Base-by-base conservation (phyloP, 2,888 invertebrate genomes). In the Pammene aurita region DNA sequence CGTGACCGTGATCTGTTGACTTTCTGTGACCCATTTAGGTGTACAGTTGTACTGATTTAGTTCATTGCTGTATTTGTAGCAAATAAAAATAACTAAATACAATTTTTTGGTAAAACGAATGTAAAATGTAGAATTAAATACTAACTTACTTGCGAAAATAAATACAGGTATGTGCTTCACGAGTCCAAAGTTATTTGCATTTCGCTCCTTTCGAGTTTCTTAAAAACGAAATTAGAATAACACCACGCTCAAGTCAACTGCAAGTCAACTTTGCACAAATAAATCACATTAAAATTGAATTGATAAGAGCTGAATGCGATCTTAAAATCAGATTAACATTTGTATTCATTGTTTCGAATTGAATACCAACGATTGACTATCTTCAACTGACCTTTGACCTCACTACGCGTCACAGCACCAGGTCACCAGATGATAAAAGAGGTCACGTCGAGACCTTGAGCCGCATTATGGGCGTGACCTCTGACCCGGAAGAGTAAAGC, bases 391-490 rank as follows among this genome's bases (percentile, higher is more conserved):
- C 61, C 72, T 69, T 64, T 70, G 65, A 73, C 60, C 72, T 66
- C 60, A 34, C 52, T 68, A 65, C 65, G 74, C 69, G 56, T 67
- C 58, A 71, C 69, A 74, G 76, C 83, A 88, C 84, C 73, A 84
- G 82, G 85, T 76, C 76, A 80, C 78, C 83, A 88, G 81, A 79
- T 80, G 79, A 78, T 74, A 75, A 83, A 84, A 79, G 80, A 81
- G 86, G 87, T 84, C 84, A 75, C 72, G 74, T 79, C 81, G 80
- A 76, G 80, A 78, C 84, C 82, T 82, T 83, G 82, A 78, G 72
- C 73, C 73, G 71, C 68, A 63, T 74, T 67, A 66, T 71, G 72
- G 76, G 77, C 77, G 76, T 77, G 80, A 82, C 83, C 81, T 76
- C 73, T 76, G 79, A 78, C 75, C 81, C 80, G 81, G 82, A 81